phyloP scores from a whole-genome alignment of 2,113 vertebrate genomes.

The Daboia siamensis region DNA sequence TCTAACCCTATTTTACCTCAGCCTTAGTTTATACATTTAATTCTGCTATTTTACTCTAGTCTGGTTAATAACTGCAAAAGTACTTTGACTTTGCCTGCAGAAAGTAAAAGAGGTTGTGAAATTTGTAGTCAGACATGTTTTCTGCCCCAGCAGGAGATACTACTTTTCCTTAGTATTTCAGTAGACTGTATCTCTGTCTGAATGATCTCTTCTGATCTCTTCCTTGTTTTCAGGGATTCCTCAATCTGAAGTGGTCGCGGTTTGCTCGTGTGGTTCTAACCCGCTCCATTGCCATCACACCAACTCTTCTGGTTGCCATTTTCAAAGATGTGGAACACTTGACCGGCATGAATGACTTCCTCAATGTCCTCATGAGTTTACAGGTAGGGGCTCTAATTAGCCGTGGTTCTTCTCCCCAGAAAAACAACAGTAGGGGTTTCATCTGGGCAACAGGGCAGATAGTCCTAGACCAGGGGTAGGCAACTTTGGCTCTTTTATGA shows the following conservation, averaged over 20 bases:
- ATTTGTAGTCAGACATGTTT: not conserved
- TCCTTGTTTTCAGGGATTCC: slow-evolving; percentile 77
- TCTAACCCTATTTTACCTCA: no score
- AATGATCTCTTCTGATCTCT: not conserved
- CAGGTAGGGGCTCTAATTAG: slow-evolving; percentile 72
- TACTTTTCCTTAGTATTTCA: not conserved
- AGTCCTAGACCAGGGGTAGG: not conserved
- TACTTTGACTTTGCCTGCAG: not conserved
- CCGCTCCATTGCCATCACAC: slow-evolving; percentile 85
- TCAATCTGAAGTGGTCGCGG: slow-evolving; percentile 92
- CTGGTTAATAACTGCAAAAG: not conserved
- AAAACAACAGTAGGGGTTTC: not conserved
- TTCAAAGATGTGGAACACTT: slow-evolving; percentile 86
- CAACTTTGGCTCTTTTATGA: no score
- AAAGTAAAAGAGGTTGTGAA: not conserved
- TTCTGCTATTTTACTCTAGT: not conserved
- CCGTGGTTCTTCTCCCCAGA: not conserved
- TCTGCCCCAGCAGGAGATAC: not conserved
- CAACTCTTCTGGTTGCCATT: slow-evolving; percentile 86
- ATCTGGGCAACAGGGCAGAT: not conserved
- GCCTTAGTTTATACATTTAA: not conserved
- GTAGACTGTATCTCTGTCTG: not conserved
- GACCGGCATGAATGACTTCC: slow-evolving; percentile 94
- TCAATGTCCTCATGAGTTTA: slow-evolving; percentile 92
- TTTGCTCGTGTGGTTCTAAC: slow-evolving; percentile 89